Evolutionary conservation across 2,113 vertebrate genomes (phyloP).

Genomic region (Epinephelus fuscoguttatus): DNA sequence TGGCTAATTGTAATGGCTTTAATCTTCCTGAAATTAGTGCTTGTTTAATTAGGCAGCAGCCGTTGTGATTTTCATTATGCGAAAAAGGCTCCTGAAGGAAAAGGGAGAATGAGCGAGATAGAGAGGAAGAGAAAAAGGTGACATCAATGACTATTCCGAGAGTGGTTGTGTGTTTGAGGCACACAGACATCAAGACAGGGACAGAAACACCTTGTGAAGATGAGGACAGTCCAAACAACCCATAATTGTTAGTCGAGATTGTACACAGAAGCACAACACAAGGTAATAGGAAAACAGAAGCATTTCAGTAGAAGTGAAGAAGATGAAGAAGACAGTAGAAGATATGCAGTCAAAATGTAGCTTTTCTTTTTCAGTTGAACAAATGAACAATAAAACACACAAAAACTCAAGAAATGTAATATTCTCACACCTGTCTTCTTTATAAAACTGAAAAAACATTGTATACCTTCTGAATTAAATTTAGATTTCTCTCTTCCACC

Average conservation of each 20-base stretch:
- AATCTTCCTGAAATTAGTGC: conserved; percentile 75
- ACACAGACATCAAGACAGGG: background rate
- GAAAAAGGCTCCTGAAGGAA: conserved; percentile 24
- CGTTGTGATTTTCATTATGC: conserved; percentile 44
- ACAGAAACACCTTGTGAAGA: background rate
- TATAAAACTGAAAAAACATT: no score
- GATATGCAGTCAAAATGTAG: background rate
- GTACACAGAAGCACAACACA: background rate
- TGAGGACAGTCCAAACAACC: conserved; percentile 2
- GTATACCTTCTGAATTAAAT: no score
- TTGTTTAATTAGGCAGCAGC: conserved; percentile 70
- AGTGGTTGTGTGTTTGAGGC: background rate
- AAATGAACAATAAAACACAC: no score
- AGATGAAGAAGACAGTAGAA: background rate
- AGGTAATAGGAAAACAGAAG: background rate
- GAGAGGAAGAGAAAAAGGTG: background rate
- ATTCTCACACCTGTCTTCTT: no score
- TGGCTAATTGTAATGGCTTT: conserved; percentile 74
- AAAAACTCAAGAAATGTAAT: no score
- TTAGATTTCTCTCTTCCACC: no score
- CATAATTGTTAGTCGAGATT: conserved; percentile 25
- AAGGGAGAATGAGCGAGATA: background rate
- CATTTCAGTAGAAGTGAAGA: background rate
- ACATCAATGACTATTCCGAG: conserved; percentile 26
- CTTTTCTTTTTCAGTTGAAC: no score